These are phyloP conservation scores for Caenorhabditis sp. DNA, from an alignment of 2,888 invertebrate species.

Conservation along the genomic window DNA sequence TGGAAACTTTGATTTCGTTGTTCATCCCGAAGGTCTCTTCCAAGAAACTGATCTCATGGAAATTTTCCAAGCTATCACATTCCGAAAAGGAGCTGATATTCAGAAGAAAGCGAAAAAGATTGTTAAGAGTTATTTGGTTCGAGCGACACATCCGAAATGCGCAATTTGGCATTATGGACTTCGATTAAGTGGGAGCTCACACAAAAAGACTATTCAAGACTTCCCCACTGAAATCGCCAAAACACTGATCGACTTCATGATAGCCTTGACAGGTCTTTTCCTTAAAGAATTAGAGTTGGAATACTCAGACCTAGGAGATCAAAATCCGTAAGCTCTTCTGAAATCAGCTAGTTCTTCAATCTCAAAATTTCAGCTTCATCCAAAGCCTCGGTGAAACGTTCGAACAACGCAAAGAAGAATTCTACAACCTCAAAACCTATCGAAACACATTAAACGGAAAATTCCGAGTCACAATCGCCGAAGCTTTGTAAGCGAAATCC, in stretches of 20 bases:
- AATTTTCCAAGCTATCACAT: constrained; percentile 10
- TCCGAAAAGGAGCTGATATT: constrained; percentile 24
- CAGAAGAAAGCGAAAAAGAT: constrained; percentile 20
- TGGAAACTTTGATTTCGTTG: neutral
- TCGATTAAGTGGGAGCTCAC: constrained; percentile 21
- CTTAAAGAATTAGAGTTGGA: constrained; percentile 6
- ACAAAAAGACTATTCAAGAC: constrained; percentile 33
- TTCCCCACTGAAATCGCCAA: constrained; percentile 12
- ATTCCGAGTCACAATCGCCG: constrained; percentile 16
- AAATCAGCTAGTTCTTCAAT: too few species aligned
- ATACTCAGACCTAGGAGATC: constrained; percentile 6
- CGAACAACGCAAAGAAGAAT: constrained; percentile 6
- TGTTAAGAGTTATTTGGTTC: constrained; percentile 18
- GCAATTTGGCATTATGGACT: constrained; percentile 38
- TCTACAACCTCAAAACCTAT: constrained; percentile 9
- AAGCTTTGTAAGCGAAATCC: constrained; percentile 22
- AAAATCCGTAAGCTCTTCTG: neutral
- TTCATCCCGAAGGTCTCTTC: neutral
- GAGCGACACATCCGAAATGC: constrained; percentile 21
- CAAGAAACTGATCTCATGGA: constrained; percentile 12
- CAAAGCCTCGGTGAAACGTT: constrained; percentile 14
- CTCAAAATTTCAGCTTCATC: constrained; percentile 7
- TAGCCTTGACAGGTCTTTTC: constrained; percentile 15
- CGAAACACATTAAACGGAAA: constrained; percentile 9
- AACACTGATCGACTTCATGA: constrained; percentile 14